phyloP scores from a whole-genome alignment of 2,888 invertebrate genomes.

The Dinocampus coccinellae region DNA sequence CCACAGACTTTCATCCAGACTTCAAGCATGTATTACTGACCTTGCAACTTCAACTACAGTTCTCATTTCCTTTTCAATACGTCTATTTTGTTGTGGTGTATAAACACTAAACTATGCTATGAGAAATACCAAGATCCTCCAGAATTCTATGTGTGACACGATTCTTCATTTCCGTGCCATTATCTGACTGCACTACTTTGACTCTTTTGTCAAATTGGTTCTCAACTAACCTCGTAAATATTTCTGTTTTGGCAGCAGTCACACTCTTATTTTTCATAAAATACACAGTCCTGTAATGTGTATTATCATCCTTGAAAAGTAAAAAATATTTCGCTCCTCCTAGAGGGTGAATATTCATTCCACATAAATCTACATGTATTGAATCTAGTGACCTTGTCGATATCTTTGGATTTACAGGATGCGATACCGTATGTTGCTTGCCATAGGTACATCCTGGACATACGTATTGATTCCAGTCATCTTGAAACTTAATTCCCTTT shows the following conservation, averaged over 20 bases:
- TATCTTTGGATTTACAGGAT: slow-evolving; percentile 48
- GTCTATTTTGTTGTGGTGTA: slow-evolving; percentile 57
- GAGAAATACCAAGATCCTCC: slow-evolving; percentile 52
- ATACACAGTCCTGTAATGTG: slow-evolving; percentile 51
- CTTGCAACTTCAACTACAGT: slow-evolving; percentile 56
- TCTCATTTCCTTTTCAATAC: slow-evolving; percentile 59
- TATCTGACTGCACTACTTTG: slow-evolving; percentile 51
- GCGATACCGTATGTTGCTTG: slow-evolving; percentile 49
- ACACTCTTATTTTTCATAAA: slow-evolving; percentile 53
- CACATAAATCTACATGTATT: slow-evolving; percentile 54
- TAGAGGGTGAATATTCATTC: slow-evolving; percentile 49
- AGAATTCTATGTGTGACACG: slow-evolving; percentile 42
- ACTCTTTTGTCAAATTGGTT: slow-evolving; percentile 53
- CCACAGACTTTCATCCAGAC: slow-evolving; percentile 30
- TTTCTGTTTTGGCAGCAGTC: slow-evolving; percentile 44
- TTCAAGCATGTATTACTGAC: slow-evolving; percentile 44
- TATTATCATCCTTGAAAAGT: slow-evolving; percentile 51
- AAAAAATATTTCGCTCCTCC: slow-evolving; percentile 55
- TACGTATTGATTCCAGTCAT: slow-evolving; percentile 50
- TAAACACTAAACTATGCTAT: slow-evolving; percentile 45
- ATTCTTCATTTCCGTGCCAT: slow-evolving; percentile 56
- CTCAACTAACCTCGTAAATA: slow-evolving; percentile 50
- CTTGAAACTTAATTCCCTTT: slow-evolving; percentile 45
- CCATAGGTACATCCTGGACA: slow-evolving; percentile 50
- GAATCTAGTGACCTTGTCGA: slow-evolving; percentile 46